Evolutionary conservation across 1,140 invertebrate genomes (phyloP), one percentile per base, ranked within the genome.

Genomic region (roundworm (Caenorhabditis elegans)): DNA sequence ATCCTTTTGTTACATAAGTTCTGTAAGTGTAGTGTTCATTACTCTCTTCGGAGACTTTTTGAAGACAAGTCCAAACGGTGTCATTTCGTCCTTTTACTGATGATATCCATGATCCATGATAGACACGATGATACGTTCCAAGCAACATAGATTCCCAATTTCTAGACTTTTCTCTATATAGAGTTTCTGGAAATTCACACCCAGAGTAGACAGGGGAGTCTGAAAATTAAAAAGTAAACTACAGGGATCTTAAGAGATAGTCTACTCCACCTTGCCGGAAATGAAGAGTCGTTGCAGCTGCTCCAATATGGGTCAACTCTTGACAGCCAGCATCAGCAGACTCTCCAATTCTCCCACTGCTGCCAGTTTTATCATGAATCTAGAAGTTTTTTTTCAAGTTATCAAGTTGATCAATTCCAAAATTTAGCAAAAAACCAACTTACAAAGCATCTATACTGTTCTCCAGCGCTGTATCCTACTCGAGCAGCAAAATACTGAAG

Each of bases 401-500:
- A 53, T 53, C 6, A 55, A 13, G 11, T 26, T 55, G 17, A n/a
- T n/a, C 1, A 26, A 55, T 6, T 11, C 24, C 6, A 10, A 24
- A 19, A 17, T 26, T 11, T 78, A 51, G 3, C 31, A 19, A 34
- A 53, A 17, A 36, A 28, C n/a, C n/a, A 36, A 70, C 78, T 65
- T n/a, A 79, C 78, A 79, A 79, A 79, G 39, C 78, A 79, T 47
- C 78, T 22, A 51, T 79, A 79, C 34, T 55, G 51, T 39, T 79
- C 78, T 26, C 78, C 78, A 8, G 51, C 51, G 24, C 48, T 60
- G 24, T 79, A 60, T 6, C 78, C 78, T 65, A 79, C 34, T 22
- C 78, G 65, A 2, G 78, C 78, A 1, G 78, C 78, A 36, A 79
- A 79, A 24, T 79, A 79, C 46, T 34, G 11, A 19, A 43, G 5